phyloP scores from a whole-genome alignment of 2,888 invertebrate species.

The Lacanobia wlatinum region DNA sequence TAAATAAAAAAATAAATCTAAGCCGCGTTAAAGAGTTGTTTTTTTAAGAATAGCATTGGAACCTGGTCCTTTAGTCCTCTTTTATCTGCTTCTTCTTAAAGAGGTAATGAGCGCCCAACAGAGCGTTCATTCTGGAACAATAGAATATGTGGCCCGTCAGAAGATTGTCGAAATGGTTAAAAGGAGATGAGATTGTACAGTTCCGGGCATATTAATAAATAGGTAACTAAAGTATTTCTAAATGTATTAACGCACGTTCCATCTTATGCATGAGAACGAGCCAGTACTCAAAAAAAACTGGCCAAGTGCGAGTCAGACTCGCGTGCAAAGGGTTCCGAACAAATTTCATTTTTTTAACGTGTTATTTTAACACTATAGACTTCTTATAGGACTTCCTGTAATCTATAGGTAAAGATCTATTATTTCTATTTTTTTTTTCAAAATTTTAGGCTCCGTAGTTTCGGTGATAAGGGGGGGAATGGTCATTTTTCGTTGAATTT shows the following conservation, averaged over 20 bases:
- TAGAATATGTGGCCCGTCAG: constrained; percentile 37
- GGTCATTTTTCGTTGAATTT: too few relatives aligned
- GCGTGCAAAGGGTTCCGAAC: too few relatives aligned
- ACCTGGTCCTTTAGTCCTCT: constrained; percentile 72
- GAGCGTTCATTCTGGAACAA: constrained; percentile 86
- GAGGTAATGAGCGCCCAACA: constrained; percentile 84
- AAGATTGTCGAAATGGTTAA: background rate
- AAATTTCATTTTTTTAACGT: too few relatives aligned
- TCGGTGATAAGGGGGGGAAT: too few relatives aligned
- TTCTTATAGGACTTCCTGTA: too few relatives aligned
- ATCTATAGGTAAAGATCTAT: too few relatives aligned
- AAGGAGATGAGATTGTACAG: constrained; percentile 35
- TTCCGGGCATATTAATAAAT: background rate
- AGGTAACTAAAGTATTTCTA: background rate
- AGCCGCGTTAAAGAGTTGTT: constrained; percentile 58
- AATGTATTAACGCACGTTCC: background rate
- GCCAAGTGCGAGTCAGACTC: too few relatives aligned
- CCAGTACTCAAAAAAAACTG: too few relatives aligned
- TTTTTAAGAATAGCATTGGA: constrained; percentile 51
- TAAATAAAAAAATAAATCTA: constrained; percentile 65
- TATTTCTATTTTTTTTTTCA: too few relatives aligned
- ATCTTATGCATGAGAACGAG: background rate
- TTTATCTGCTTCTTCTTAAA: constrained; percentile 79
- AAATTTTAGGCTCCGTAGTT: too few relatives aligned
- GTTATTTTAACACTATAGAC: too few relatives aligned